Evolutionary conservation across 1,140 invertebrate genomes (phyloP).

Genomic region (Euglossa dilemma): DNA sequence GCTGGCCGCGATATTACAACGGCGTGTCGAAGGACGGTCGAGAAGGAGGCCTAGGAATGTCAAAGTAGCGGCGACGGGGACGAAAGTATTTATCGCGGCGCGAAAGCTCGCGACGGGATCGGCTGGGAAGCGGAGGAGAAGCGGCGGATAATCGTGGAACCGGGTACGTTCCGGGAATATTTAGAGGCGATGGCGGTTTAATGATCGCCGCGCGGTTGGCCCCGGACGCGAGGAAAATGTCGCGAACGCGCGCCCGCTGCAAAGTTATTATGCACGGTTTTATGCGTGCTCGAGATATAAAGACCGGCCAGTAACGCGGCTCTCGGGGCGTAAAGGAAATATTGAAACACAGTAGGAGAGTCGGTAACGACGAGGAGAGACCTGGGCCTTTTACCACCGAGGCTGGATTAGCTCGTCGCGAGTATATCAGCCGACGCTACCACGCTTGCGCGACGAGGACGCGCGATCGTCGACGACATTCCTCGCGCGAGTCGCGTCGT

Average conservation of each 20-base stretch:
- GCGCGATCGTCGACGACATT: slow-evolving; percentile 26
- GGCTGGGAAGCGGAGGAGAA: no score
- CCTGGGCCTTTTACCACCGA: slow-evolving; percentile 10
- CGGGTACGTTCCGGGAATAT: slow-evolving; percentile 26
- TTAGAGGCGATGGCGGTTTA: slow-evolving; percentile 38
- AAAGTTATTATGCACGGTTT: slow-evolving; percentile 57
- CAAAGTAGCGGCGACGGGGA: neutral
- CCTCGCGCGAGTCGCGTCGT: neutral
- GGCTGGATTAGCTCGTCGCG: slow-evolving; percentile 51
- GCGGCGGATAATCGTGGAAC: slow-evolving; percentile 22
- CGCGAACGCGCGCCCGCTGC: slow-evolving; percentile 23
- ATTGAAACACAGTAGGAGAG: slow-evolving; percentile 65
- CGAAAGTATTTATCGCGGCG: slow-evolving; percentile 31
- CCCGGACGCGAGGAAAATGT: slow-evolving; percentile 38
- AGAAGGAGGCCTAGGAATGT: slow-evolving; percentile 4
- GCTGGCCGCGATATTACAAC: slow-evolving; percentile 11
- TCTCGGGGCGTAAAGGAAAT: slow-evolving; percentile 56
- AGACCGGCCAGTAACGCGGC: slow-evolving; percentile 47
- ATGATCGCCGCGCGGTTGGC: slow-evolving; percentile 31
- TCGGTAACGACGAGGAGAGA: slow-evolving; percentile 41
- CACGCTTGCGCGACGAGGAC: slow-evolving; percentile 34
- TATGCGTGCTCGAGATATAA: slow-evolving; percentile 58
- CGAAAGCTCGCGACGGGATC: neutral
- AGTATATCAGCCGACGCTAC: slow-evolving; percentile 43
- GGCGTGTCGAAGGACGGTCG: slow-evolving; percentile 14